phyloP scores from a whole-genome alignment of 2,797 vertebrate species.

The Clarias platycephalus region DNA sequence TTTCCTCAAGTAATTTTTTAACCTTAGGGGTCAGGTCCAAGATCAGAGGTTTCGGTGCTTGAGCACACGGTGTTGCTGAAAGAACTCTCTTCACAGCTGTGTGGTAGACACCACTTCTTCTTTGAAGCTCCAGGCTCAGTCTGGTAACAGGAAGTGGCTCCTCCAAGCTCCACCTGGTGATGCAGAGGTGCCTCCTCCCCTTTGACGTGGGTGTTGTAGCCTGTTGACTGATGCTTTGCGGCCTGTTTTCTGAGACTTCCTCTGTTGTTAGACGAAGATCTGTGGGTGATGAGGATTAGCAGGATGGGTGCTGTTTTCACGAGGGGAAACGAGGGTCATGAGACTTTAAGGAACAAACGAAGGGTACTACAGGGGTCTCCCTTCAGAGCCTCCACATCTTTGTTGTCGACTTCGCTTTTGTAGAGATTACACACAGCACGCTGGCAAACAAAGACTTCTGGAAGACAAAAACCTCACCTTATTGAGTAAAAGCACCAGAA shows the following conservation, averaged over 20 bases:
- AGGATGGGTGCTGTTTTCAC: constrained; percentile 9
- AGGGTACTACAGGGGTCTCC: constrained; percentile 9
- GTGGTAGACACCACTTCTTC: constrained; percentile 26
- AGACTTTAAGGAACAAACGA: constrained; percentile 10
- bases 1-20: not conserved
- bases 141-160: constrained; percentile 68
- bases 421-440: not conserved
- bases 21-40: not conserved
- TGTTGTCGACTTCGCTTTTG: constrained; percentile 9
- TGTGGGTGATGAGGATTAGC: not conserved
- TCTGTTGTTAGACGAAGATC: constrained; percentile 3
- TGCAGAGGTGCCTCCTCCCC: constrained; percentile 46
- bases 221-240: not conserved
- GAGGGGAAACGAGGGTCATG: constrained; percentile 9
- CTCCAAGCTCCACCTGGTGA: constrained; percentile 58
- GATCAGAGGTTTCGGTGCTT: not conserved
- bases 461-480: not conserved
- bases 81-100: constrained; percentile 24
- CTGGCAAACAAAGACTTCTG: not conserved
- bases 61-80: not conserved
- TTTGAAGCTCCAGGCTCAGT: constrained; percentile 44
- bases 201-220: not conserved
- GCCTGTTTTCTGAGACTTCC: constrained; percentile 25
- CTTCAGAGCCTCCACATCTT: not conserved
- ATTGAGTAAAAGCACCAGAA: not conserved